Base-by-base conservation (phyloP, 2,888 invertebrate species). In the Tachina grossa region DNA sequence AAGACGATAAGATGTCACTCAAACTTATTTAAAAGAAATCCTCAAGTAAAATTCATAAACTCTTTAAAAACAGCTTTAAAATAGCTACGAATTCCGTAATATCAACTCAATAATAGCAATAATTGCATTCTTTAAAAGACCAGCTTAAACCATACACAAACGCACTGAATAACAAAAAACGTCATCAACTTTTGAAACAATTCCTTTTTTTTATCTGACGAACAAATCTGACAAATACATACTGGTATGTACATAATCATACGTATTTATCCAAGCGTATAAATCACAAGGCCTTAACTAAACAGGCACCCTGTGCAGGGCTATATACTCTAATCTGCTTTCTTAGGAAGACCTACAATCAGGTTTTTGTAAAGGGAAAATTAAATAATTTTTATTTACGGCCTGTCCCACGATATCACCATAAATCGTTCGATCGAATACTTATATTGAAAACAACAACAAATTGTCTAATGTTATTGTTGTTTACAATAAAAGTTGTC, bases 141-240 rank as follows among this genome's bases (percentile, higher is more conserved):
- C 31, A 4, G 31, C 4, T 3, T 2, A 31, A 4, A 31, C 4
- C 31, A 31, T 3, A 31, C 31, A 31, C 31, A 31, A 22, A 57
- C 39, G 9, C n/a, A 43, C 47, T 76, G 45, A 71, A 19, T 16
- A 65, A 31, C 43, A 31, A 49, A 76, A 65, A 63, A 61, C 68
- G 53, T 57, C 49, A 69, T 31, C 69, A 78, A 19, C 51, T 45
- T 71, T 63, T 31, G 71, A 69, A 57, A 76, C 31, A 22, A 45
- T 45, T 39, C 14, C 49, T 71, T 63, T 53, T 65, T 22, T 2
- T n/a, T n/a, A 13, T 61, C 3, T 63, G 61, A 71, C 69, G 43
- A 69, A 51, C 6, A 57, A 66, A 55, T 16, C 68, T 59, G 14
- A 41, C 41, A 57, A 16, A 41, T 14, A 45, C 9, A 66, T 47